These are phyloP conservation scores for Pachyrhynchus sulphureomaculatus DNA, from an alignment of 1,140 invertebrate genomes.

Conservation along the genomic window DNA sequence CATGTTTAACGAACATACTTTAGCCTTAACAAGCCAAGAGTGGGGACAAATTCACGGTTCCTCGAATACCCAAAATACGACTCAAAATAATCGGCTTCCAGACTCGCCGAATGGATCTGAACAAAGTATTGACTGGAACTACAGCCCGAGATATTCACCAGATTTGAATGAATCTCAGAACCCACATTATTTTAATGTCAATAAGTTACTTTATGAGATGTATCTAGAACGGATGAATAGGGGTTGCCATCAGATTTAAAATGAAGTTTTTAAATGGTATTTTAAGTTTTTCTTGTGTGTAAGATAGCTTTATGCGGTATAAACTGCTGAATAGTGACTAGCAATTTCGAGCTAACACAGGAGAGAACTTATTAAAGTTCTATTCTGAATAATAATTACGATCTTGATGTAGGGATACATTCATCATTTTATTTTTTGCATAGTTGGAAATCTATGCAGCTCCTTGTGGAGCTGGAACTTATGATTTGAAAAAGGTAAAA, in stretches of 20 bases:
- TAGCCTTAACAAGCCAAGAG: constrained; percentile 21
- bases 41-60: constrained; percentile 31
- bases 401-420: no score
- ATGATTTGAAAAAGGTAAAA: no score
- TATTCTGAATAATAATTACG: no score
- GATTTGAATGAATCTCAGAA: constrained; percentile 59
- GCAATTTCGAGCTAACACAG: no score
- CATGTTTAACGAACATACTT: constrained; percentile 35
- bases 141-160: constrained; percentile 53
- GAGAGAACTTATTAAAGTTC: no score
- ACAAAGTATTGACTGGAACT: constrained; percentile 41
- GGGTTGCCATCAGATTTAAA: constrained; percentile 38
- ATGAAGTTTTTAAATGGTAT: background rate
- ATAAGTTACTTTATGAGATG: constrained; percentile 62
- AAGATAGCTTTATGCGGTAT: constrained; percentile 1
- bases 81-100: constrained; percentile 17
- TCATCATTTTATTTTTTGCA: background rate
- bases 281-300: background rate
- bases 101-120: constrained; percentile 36
- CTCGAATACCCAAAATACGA: background rate
- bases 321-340: background rate
- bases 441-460: background rate
- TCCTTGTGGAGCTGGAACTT: no score
- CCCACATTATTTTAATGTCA: constrained; percentile 65
- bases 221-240: constrained; percentile 61